These are phyloP conservation scores for Lithobius niger DNA, from an alignment of 1,140 invertebrate species.

Conservation along the genomic window DNA sequence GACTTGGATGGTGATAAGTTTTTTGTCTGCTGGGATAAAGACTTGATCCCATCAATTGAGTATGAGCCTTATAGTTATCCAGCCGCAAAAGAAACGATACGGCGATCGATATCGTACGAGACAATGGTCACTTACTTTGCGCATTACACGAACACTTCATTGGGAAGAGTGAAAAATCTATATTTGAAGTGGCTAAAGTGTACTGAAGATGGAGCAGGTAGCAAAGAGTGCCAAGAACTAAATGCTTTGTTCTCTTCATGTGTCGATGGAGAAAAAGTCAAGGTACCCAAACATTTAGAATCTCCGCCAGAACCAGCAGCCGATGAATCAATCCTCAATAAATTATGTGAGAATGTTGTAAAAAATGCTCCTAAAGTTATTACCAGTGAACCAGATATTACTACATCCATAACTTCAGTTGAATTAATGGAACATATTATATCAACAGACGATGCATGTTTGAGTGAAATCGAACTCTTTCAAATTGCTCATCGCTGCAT, in stretches of 20 bases:
- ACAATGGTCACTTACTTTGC: not conserved
- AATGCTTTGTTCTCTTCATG: not conserved
- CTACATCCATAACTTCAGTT: too few species aligned
- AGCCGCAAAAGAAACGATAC: not conserved
- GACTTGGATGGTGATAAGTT: not conserved
- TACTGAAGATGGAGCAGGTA: not conserved
- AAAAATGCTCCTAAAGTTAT: too few species aligned
- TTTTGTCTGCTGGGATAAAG: not conserved
- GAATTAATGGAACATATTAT: too few species aligned
- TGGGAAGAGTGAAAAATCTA: not conserved
- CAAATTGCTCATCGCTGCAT: too few species aligned
- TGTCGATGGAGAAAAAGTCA: not conserved
- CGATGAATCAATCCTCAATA: too few species aligned
- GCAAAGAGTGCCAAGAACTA: not conserved
- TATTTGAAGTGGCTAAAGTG: not conserved
- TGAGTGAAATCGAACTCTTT: too few species aligned
- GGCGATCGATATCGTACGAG: not conserved
- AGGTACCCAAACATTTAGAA: not conserved
- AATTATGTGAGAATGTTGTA: too few species aligned
- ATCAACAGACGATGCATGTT: too few species aligned
- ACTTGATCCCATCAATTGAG: not conserved
- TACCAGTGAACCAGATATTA: too few species aligned
- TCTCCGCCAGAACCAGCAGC: too few species aligned
- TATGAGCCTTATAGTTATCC: not conserved
- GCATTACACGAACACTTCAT: not conserved